Evolutionary conservation across 2,888 invertebrate species (phyloP).

Genomic region (Ditula angustiorana): DNA sequence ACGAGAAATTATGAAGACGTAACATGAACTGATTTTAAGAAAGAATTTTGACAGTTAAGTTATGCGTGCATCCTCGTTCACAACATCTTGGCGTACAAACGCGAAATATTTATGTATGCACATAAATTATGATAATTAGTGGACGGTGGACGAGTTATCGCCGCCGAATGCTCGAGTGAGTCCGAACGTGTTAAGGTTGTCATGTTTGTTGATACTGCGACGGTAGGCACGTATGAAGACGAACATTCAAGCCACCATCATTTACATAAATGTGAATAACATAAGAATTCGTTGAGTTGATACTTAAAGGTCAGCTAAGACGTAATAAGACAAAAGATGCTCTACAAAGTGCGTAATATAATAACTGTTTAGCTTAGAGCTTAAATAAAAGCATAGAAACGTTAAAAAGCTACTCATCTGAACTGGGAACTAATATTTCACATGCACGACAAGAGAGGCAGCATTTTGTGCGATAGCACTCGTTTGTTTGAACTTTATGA

Average conservation of each 20-base stretch:
- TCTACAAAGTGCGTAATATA: neutral
- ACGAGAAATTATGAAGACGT: neutral
- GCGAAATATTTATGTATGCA: constrained; percentile 26
- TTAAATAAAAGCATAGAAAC: too few species aligned
- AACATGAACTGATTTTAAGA: neutral
- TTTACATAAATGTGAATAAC: neutral
- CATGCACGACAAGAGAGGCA: neutral
- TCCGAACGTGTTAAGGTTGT: constrained; percentile 3
- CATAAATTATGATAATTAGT: constrained; percentile 36
- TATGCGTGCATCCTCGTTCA: constrained; percentile 27
- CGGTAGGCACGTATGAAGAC: constrained; percentile 5
- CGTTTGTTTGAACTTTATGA: constrained; percentile 23
- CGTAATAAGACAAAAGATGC: neutral
- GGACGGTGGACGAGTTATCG: constrained; percentile 23
- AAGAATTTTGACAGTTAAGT: constrained; percentile 24
- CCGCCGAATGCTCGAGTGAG: neutral
- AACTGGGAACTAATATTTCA: constrained; percentile 16
- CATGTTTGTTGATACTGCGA: constrained; percentile 31
- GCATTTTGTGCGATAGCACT: constrained; percentile 13
- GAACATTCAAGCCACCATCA: neutral
- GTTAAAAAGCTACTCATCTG: neutral
- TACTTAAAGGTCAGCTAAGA: constrained; percentile 3
- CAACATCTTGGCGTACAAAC: constrained; percentile 17
- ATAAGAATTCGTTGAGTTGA: neutral
- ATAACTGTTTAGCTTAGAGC: neutral